Evolutionary conservation across 2,888 invertebrate genomes (phyloP).

Genomic region (Crocallis elinguaria): DNA sequence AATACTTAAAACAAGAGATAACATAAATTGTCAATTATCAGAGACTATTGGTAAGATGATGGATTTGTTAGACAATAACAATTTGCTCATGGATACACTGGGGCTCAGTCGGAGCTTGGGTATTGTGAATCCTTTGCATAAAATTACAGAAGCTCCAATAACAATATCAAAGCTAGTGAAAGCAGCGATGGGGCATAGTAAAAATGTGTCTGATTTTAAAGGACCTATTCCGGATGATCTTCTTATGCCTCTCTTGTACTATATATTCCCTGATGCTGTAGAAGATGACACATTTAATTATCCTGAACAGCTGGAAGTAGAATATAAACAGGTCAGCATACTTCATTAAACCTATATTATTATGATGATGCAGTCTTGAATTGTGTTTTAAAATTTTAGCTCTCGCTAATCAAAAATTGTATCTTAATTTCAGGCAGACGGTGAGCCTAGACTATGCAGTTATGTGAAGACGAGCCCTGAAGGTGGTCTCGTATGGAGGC

Average conservation of each 20-base stretch:
- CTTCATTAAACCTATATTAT: neutral
- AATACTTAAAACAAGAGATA: conserved; percentile 87
- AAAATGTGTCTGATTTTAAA: conserved; percentile 84
- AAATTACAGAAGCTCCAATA: conserved; percentile 91
- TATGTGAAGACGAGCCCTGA: conserved; percentile 91
- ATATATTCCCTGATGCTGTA: conserved; percentile 95
- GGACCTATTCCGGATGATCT: conserved; percentile 92
- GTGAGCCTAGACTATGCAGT: conserved; percentile 72
- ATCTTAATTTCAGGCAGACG: conserved; percentile 72
- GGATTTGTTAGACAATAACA: conserved; percentile 85
- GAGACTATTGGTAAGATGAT: conserved; percentile 90
- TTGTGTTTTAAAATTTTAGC: too few relatives aligned
- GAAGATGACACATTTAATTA: conserved; percentile 85
- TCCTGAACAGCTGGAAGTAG: conserved; percentile 72
- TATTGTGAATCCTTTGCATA: conserved; percentile 85
- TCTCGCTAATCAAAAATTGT: neutral
- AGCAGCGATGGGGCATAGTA: conserved; percentile 80
- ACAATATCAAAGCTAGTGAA: conserved; percentile 86
- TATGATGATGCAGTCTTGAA: too few relatives aligned
- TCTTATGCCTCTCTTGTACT: conserved; percentile 91
- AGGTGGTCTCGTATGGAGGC: conserved; percentile 92
- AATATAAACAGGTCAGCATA: conserved; percentile 71
- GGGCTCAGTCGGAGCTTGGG: conserved; percentile 79
- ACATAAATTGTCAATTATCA: conserved; percentile 90
- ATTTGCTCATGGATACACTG: conserved; percentile 74